Evolutionary conservation across 64 coral and sea anemone genomes (phyloP).

Genomic region (Porites australiensis): DNA sequence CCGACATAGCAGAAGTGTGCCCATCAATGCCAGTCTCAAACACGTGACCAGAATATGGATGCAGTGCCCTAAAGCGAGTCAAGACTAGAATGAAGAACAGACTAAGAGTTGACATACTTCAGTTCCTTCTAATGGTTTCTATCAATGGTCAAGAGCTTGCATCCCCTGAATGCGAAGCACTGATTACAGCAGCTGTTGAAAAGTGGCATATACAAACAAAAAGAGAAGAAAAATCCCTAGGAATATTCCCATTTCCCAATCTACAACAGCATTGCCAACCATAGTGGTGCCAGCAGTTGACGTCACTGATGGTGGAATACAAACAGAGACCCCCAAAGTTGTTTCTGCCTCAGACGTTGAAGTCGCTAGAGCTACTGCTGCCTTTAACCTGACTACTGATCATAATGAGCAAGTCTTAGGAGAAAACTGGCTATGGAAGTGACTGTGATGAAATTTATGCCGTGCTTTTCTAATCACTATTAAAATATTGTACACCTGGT

Average conservation of each 20-base stretch:
- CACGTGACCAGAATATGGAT: conserved; percentile 14
- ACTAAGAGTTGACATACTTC: conserved; percentile 11
- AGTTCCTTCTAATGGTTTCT: conserved; percentile 22
- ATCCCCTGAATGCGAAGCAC: conserved; percentile 21
- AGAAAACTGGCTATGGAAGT: too few species aligned
- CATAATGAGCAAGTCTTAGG: too few species aligned
- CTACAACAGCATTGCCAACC: conserved; percentile 25
- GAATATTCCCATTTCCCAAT: not conserved
- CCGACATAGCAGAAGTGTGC: conserved; percentile 5
- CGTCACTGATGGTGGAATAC: not conserved
- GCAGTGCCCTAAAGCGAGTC: conserved; percentile 35
- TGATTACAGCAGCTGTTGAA: conserved; percentile 15
- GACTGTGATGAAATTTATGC: too few species aligned
- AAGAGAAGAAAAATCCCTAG: conserved; percentile 21
- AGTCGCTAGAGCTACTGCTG: conserved; percentile 59
- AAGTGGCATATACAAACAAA: conserved; percentile 9
- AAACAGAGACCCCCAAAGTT: conserved; percentile 46
- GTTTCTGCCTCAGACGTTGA: not conserved
- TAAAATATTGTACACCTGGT: too few species aligned
- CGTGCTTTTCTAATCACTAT: too few species aligned
- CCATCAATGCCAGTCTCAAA: conserved; percentile 22
- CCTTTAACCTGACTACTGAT: conserved; percentile 48
- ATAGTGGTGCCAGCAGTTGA: conserved; percentile 2
- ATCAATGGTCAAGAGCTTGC: conserved; percentile 21
- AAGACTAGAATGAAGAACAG: conserved; percentile 25